These are phyloP conservation scores for Zootoca vivipara DNA, from an alignment of 2,113 vertebrate species.

Conservation along the genomic window DNA sequence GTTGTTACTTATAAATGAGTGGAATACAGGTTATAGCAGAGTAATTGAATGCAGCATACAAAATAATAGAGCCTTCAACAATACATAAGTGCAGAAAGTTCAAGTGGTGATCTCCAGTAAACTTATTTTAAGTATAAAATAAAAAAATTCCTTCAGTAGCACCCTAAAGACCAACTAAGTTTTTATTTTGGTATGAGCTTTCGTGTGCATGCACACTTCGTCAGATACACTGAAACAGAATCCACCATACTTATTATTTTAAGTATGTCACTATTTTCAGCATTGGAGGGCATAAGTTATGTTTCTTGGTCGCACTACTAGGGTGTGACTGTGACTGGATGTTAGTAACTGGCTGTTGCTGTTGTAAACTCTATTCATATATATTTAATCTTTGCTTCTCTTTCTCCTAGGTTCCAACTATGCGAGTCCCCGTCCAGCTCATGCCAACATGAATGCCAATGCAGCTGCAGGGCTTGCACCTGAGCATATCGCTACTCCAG, in stretches of 20 bases:
- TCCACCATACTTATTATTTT: too few relatives aligned
- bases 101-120: background rate
- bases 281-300: background rate
- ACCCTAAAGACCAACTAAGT: too few relatives aligned
- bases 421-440: conserved; percentile 89
- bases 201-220: too few relatives aligned
- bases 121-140: too few relatives aligned
- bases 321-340: background rate
- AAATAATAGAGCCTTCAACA: background rate
- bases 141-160: too few relatives aligned
- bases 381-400: accelerated
- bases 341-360: background rate
- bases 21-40: background rate
- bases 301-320: background rate
- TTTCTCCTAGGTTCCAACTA: conserved; percentile 90
- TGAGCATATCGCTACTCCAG: conserved; percentile 92
- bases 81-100: background rate
- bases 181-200: too few relatives aligned
- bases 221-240: too few relatives aligned
- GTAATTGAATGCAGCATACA: background rate
- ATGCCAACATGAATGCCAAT: conserved; percentile 90
- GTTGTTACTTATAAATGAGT: background rate
- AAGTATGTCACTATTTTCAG: background rate
- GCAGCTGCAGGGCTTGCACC: conserved; percentile 91
- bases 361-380: background rate